Conservation (phyloP, 2,888 invertebrate genomes). For the Axea sp. region DNA sequence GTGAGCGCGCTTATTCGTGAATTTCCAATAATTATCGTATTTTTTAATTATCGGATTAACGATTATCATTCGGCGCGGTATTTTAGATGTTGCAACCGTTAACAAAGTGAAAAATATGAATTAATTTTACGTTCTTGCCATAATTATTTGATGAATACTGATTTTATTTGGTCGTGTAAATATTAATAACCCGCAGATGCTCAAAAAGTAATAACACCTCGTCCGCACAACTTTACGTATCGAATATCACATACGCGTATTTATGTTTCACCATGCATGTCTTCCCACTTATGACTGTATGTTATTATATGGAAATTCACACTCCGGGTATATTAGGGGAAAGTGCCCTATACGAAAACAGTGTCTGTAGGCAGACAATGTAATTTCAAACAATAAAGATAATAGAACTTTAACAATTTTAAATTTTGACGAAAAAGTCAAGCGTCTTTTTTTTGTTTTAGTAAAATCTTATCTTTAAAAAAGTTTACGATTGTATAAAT, state of each 20-base stretch:
- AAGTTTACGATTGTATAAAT: too few species aligned
- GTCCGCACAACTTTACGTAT: constrained; percentile 16
- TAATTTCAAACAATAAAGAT: constrained; percentile 12
- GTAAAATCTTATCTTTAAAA: too few species aligned
- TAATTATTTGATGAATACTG: constrained; percentile 35
- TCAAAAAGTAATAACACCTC: constrained; percentile 45
- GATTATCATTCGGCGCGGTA: constrained; percentile 1
- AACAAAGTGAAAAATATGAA: constrained; percentile 14
- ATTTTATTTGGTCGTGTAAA: constrained; percentile 34
- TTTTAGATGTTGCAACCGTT: constrained; percentile 6
- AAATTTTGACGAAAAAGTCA: too few species aligned
- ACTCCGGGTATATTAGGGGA: constrained; percentile 23
- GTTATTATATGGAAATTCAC: constrained; percentile 56
- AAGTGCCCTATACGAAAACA: constrained; percentile 29
- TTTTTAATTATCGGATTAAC: constrained; percentile 17
- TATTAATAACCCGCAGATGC: constrained; percentile 52
- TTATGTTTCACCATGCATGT: constrained; percentile 40
- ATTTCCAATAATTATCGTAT: constrained; percentile 1
- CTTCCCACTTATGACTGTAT: constrained; percentile 47
- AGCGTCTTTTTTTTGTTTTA: too few species aligned
- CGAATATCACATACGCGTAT: constrained; percentile 30
- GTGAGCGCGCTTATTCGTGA: not conserved
- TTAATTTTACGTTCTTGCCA: constrained; percentile 8
- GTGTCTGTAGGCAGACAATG: constrained; percentile 6
- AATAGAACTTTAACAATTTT: too few species aligned